These are phyloP conservation scores for Mormyrus hasselquistii DNA, from an alignment of 2,797 vertebrate genomes.

Conservation along the genomic window DNA sequence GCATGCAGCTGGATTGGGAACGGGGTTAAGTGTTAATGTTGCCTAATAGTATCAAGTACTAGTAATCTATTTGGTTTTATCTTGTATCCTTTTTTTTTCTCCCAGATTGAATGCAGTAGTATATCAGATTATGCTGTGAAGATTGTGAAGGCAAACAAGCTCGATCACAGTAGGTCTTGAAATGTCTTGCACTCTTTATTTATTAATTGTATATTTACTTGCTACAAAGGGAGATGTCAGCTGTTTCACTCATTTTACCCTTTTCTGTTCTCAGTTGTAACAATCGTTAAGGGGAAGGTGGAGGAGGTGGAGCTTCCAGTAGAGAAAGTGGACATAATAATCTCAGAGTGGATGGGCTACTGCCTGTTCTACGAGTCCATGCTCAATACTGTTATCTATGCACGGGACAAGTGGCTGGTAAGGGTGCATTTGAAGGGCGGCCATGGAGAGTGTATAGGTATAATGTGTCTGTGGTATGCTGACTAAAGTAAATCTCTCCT, in stretches of 20 bases:
- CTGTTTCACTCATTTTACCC: neutral
- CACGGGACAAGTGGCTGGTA: constrained; percentile 92
- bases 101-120: constrained; percentile 87
- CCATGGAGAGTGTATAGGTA: neutral
- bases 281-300: constrained; percentile 91
- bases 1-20: constrained; percentile 29
- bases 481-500: neutral
- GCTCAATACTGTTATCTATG: constrained; percentile 89
- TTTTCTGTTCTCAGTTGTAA: constrained; percentile 66
- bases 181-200: neutral
- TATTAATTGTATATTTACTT: neutral
- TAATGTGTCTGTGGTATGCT: neutral
- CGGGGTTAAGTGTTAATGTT: neutral
- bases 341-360: constrained; percentile 95
- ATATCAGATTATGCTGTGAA: constrained; percentile 91
- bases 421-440: constrained; percentile 21
- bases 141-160: constrained; percentile 89
- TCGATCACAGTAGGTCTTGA: constrained; percentile 73
- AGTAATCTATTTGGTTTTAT: neutral
- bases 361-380: constrained; percentile 92
- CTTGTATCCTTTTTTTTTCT: neutral
- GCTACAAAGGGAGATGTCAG: neutral
- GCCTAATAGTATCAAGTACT: neutral
- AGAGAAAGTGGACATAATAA: constrained; percentile 87
- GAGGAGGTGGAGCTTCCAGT: constrained; percentile 86